A percentile compares a stretch with the other conserved stretches of the same genome.
These are phyloP conservation scores for Pyrocephalus nanus DNA, from an alignment of 2,797 vertebrate genomes.

Conservation along the genomic window DNA sequence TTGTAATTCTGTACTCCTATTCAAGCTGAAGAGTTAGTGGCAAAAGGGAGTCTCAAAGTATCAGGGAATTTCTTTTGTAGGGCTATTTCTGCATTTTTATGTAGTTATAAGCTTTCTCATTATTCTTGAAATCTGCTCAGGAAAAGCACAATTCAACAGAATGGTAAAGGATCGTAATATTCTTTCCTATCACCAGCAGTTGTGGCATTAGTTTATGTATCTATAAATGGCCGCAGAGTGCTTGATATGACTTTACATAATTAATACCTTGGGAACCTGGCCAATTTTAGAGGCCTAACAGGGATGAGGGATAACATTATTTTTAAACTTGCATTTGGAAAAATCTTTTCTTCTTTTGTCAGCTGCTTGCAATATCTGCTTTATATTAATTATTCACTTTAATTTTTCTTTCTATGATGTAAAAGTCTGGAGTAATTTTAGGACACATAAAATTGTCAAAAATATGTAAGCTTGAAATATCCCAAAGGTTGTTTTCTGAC, in stretches of 20 bases:
- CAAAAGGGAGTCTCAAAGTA: not conserved
- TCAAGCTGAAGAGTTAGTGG: not conserved
- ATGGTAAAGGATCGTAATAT: not conserved
- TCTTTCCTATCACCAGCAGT: not conserved
- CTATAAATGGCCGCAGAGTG: slow-evolving; percentile 12
- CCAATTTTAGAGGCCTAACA: not conserved
- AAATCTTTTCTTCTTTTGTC: not conserved
- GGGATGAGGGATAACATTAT: not conserved
- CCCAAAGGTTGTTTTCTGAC: not conserved
- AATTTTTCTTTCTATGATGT: slow-evolving; percentile 6
- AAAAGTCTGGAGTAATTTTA: not conserved
- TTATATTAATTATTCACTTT: not conserved
- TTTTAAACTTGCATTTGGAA: slow-evolving; percentile 5
- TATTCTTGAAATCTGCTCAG: not conserved
- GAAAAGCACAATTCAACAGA: not conserved
- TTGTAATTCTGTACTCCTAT: not conserved
- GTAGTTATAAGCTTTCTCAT: not conserved
- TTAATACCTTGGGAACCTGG: slow-evolving; percentile 20
- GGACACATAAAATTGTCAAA: not conserved
- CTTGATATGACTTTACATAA: slow-evolving; percentile 27
- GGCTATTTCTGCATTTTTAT: not conserved
- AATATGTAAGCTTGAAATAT: not conserved
- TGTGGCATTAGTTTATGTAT: not conserved
- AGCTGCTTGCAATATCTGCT: not conserved
- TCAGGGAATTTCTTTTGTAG: not conserved